phyloP scores from a whole-genome alignment of 2,113 vertebrate genomes.

The Gobio gobio region DNA sequence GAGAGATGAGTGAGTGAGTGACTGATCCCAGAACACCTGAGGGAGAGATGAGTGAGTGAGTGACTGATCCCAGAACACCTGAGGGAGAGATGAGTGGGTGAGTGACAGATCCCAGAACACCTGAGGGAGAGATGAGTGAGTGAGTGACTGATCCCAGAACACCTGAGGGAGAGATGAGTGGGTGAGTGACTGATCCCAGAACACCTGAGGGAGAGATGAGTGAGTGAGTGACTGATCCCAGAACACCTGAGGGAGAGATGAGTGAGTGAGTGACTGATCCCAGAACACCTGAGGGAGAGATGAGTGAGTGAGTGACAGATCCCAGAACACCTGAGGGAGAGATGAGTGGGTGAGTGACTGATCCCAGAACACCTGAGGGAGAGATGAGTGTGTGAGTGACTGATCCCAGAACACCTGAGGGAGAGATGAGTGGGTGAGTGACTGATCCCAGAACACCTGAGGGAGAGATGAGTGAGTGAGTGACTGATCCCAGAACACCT shows the following conservation, averaged over 20 bases:
- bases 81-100: slow-evolving; percentile 93
- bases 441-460: too few species aligned
- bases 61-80: neutral
- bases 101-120: slow-evolving; percentile 49
- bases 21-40: too few species aligned
- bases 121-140: slow-evolving; percentile 92
- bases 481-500: neutral
- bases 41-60: slow-evolving; percentile 92
- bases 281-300: slow-evolving; percentile 80
- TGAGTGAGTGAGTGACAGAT: slow-evolving; percentile 85
- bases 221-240: slow-evolving; percentile 78
- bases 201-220: slow-evolving; percentile 90
- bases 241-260: slow-evolving; percentile 88
- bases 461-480: slow-evolving; percentile 92
- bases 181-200: slow-evolving; percentile 74
- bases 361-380: slow-evolving; percentile 72
- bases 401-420: slow-evolving; percentile 61
- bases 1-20: slow-evolving; percentile 90
- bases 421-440: slow-evolving; percentile 90
- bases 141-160: slow-evolving; percentile 66
- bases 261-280: slow-evolving; percentile 79
- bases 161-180: slow-evolving; percentile 90
- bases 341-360: slow-evolving; percentile 86
- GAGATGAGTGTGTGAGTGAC: slow-evolving; percentile 88
- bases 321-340: slow-evolving; percentile 76